Base-by-base conservation (phyloP, 1,140 invertebrate genomes). In the Bombus affinis region DNA sequence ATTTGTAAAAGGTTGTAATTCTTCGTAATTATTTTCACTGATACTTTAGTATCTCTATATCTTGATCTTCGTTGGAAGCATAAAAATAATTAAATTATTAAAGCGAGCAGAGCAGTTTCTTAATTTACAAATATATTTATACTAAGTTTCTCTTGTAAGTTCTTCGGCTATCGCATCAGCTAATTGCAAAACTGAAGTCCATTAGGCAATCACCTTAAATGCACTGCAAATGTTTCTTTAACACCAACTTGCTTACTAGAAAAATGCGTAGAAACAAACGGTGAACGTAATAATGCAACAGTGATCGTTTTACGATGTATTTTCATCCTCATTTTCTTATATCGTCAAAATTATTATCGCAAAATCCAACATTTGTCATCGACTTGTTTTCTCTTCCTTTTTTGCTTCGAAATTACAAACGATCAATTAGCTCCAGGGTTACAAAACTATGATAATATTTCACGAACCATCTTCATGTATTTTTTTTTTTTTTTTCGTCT, bases 361-460 rank as follows among this genome's bases (percentile, higher is more conserved):
- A 22, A 22, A 53, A 22, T 22, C 18, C 18, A 22, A 22, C 47
- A 53, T 53, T 22, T 53, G 47, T 53, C 47, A 18, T 59, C 10
- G 25, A 28, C 15, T 25, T 35, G 18, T 15, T 22, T 28, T 59
- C 25, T 5, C 15, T 8, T 12, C 15, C 22, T 35, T 47, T 35
- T 42, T 32, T 1, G 6, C 2, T 22, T 15, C 2, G 1, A 73
- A 81, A 81, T 85, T 65, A 68, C 57, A 9, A 42, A 18, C 13
- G 47, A 57, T 62, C 53, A 81, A 75, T 75, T 57, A 82, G 82
- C 47, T 57, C 25, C 1, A 15, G 22, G 28, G 57, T 72, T 80
- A 53, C 47, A 12, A 73, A n/a, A 18, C 15, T 32, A 32, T 32
- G 79, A 83, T 70, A 72, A 68, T 57, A 28, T 83, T n/a, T 3